A percentile compares a stretch with the other conserved stretches of the same genome.
Evolutionary conservation across 2,113 vertebrate species (phyloP).

Genomic region (Aix galericulata): DNA sequence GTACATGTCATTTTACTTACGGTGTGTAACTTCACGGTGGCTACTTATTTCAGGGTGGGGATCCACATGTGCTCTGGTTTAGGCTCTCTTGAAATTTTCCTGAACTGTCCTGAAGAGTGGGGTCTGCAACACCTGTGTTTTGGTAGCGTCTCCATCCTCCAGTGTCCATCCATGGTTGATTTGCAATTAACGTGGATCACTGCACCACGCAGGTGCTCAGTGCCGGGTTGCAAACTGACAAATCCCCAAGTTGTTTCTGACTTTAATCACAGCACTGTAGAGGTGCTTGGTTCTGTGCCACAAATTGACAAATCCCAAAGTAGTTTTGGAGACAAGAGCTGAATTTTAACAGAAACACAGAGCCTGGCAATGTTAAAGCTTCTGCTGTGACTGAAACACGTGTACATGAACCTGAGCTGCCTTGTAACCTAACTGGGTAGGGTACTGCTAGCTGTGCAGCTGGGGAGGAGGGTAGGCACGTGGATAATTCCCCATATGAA

Average conservation of each 20-base stretch:
- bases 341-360: neutral
- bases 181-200: conserved; percentile 11
- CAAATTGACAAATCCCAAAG: neutral
- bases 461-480: neutral
- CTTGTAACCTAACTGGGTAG: neutral
- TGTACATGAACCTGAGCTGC: neutral
- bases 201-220: neutral
- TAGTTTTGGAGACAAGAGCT: neutral
- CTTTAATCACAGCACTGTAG: neutral
- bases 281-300: neutral
- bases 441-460: neutral
- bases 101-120: neutral
- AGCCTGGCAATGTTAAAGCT: neutral
- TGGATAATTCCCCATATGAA: neutral
- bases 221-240: neutral
- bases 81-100: neutral
- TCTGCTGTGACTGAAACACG: fast-evolving
- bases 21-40: neutral
- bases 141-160: neutral
- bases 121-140: neutral
- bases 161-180: neutral
- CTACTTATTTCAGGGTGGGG: neutral
- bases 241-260: neutral
- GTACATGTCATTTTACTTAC: neutral
- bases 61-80: neutral